phyloP scores from a whole-genome alignment of 2,888 invertebrate genomes.

The Saturnia pavonia region DNA sequence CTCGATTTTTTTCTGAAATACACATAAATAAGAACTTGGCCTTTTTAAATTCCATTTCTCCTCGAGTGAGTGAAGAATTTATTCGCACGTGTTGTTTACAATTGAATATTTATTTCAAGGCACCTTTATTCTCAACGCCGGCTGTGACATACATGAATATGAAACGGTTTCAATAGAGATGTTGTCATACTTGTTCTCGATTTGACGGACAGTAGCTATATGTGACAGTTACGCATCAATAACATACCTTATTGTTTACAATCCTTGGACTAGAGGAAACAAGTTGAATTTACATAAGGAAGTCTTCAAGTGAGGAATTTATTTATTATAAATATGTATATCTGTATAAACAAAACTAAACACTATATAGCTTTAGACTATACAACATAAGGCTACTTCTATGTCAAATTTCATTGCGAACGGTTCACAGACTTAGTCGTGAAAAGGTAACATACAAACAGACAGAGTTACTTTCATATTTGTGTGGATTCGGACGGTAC shows the following conservation, averaged over 20 bases:
- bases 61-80: conserved; percentile 44
- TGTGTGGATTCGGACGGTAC: neutral
- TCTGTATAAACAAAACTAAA: neutral
- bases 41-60: conserved; percentile 39
- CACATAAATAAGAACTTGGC: conserved; percentile 18
- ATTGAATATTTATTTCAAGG: conserved; percentile 59
- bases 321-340: conserved; percentile 21
- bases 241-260: conserved; percentile 56
- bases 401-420: too few relatives aligned
- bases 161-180: conserved; percentile 73
- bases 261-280: conserved; percentile 54
- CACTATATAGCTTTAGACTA: neutral
- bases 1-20: neutral
- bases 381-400: neutral
- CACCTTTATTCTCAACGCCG: conserved; percentile 65
- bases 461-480: too few relatives aligned
- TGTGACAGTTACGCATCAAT: conserved; percentile 59
- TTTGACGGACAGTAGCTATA: conserved; percentile 59
- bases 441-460: too few relatives aligned
- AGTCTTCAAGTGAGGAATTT: conserved; percentile 20
- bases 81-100: conserved; percentile 51
- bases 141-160: conserved; percentile 70
- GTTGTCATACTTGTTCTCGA: conserved; percentile 65
- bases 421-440: too few relatives aligned
- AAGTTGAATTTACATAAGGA: conserved; percentile 32